Evolutionary conservation across 2,113 vertebrate genomes (phyloP), one percentile per base, ranked within the genome.

Genomic region (Cettia cetti): DNA sequence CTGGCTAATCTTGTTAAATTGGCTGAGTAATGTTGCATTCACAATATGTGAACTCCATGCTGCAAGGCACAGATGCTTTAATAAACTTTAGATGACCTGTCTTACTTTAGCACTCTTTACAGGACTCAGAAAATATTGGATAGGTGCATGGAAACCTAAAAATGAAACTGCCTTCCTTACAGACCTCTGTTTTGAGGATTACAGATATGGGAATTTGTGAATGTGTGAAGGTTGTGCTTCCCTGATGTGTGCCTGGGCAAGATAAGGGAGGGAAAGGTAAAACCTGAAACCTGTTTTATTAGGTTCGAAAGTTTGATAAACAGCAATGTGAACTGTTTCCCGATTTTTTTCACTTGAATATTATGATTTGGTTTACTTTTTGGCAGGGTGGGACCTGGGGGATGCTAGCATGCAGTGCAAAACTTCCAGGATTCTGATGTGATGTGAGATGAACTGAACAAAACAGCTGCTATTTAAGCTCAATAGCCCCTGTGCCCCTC

Each of bases 1-100:
- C 89, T 94, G 84, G 89, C 75, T 94, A 81, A 95, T 95, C 94
- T 91, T 95, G 66, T 96, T 96, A 95, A 95, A 96, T 96, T 96
- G 90, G 66, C 81, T 96, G 86, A 96, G 84, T 94, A 97, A 95
- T 59, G 50, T 93, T 92, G 77, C 76, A 59, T 96, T 94, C 90
- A 82, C 59, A 81, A 82, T 82, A 84, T 0, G 56, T 91, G 89
- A 86, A 63, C 88, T 95, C 92, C 27, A 20, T 86, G 57, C 75
- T 92, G 70, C 54, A 96, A 86, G 10, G 19, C 81, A 86, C 56
- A 80, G 65, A 92, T 90, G 82, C 78, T 92, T 82, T 95, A 90
- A 95, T 94, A 94, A 96, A 88, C 92, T 94, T 88, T 33, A 81
- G 65, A 37, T 87, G 87, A 93, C 80, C 52, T 79, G 78, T 71